Percentiles rank a stretch among this genome's conserved stretches.
These are phyloP conservation scores for Agrilus biguttatus DNA, from an alignment of 2,888 invertebrate species.

Conservation along the genomic window DNA sequence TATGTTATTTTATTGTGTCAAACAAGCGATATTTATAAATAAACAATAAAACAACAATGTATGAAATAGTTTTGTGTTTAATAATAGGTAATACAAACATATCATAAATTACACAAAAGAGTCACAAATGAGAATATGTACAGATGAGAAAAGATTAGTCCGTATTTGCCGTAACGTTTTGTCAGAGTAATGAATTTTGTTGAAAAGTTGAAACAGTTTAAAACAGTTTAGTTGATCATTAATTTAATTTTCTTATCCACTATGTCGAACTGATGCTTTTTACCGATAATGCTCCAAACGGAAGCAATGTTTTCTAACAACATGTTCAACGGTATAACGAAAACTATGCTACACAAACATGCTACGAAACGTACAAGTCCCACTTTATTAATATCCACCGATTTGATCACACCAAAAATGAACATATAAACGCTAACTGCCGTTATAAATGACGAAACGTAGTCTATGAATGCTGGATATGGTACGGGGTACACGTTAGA, in stretches of 20 bases:
- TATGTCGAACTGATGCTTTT: conserved; percentile 94
- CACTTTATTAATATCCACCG: conserved; percentile 79
- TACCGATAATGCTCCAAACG: conserved; percentile 84
- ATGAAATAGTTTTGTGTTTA: too few species aligned
- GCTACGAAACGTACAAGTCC: conserved; percentile 64
- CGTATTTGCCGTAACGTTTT: too few species aligned
- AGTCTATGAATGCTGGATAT: conserved; percentile 69
- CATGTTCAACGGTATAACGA: conserved; percentile 86
- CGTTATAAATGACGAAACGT: conserved; percentile 79
- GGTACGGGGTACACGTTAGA: conserved; percentile 78
- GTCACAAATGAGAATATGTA: too few species aligned
- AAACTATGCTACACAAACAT: conserved; percentile 72
- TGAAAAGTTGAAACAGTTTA: too few species aligned
- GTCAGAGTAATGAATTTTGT: too few species aligned
- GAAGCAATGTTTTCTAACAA: conserved; percentile 91
- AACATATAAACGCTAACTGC: conserved; percentile 96
- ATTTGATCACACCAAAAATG: conserved; percentile 92
- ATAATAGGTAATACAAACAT: too few species aligned
- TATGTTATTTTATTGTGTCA: too few species aligned
- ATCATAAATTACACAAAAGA: too few species aligned
- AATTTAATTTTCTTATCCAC: conserved; percentile 77
- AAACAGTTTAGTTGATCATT: too few species aligned
- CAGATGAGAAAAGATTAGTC: too few species aligned
- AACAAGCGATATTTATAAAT: too few species aligned
- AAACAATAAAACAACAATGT: too few species aligned